Conservation (phyloP, 2,113 vertebrate genomes). For the Indicator indicator region DNA sequence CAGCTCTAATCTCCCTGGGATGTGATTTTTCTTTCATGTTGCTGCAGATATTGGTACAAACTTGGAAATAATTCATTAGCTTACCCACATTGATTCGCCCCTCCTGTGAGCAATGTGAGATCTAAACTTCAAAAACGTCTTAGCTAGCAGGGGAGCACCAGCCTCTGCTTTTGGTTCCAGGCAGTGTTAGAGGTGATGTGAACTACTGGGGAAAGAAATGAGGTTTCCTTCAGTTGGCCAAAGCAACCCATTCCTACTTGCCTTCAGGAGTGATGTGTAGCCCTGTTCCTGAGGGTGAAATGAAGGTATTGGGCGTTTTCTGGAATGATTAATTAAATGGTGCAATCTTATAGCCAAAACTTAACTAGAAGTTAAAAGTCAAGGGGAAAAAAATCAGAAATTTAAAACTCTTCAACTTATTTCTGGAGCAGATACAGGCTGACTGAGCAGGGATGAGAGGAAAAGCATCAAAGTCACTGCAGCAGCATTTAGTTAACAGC, state of each 20-base stretch:
- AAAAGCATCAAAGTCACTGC: too few relatives aligned
- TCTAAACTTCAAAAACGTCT: slow-evolving; percentile 60
- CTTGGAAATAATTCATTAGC: slow-evolving; percentile 83
- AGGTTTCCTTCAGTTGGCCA: background rate
- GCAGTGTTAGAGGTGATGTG: background rate
- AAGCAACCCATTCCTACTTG: background rate
- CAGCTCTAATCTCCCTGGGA: slow-evolving; percentile 65
- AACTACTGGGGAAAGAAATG: background rate
- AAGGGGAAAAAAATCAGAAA: background rate
- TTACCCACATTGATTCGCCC: slow-evolving; percentile 73
- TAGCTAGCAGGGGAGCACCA: background rate
- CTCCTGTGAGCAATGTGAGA: slow-evolving; percentile 50
- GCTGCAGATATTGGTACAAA: slow-evolving; percentile 68
- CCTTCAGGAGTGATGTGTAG: background rate
- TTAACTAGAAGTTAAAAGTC: background rate
- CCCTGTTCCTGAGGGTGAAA: background rate
- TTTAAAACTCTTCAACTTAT: background rate
- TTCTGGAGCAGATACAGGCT: background rate
- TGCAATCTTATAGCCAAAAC: rapidly evolving
- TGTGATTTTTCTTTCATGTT: slow-evolving; percentile 81
- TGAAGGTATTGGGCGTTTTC: background rate
- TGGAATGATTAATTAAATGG: background rate
- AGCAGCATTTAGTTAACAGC: background rate
- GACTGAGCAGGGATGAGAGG: background rate
- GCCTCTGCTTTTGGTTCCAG: background rate